Conservation (phyloP, 2,113 vertebrate species). For the Burhinus bistriatus region DNA sequence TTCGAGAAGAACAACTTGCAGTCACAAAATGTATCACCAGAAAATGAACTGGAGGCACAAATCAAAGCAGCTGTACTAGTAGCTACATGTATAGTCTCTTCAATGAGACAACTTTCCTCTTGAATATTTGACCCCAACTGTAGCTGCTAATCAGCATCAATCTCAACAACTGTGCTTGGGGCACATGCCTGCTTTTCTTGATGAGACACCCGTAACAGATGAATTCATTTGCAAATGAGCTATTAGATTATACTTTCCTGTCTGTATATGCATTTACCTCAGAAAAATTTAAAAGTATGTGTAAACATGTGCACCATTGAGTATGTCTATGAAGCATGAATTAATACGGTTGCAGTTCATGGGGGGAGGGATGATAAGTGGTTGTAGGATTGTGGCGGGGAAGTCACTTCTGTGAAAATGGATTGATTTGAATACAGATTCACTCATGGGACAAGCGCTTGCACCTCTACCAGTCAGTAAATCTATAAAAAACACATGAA, state of each 20-base stretch:
- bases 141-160: not conserved
- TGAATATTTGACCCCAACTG: not conserved
- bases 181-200: not conserved
- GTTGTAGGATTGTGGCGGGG: not conserved
- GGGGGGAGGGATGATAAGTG: not conserved
- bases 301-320: not conserved
- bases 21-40: not conserved
- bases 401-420: not conserved
- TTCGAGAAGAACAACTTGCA: not conserved
- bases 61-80: not conserved
- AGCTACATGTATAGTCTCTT: not conserved
- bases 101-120: not conserved
- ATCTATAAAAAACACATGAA: not conserved
- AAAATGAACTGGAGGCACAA: not conserved
- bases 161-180: not conserved
- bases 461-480: not conserved
- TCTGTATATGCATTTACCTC: not conserved
- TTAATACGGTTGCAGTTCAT: not conserved
- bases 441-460: not conserved
- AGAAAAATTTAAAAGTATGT: not conserved
- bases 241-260: not conserved
- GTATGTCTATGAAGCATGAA: rapidly evolving
- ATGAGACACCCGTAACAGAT: not conserved
- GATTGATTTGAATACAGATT: not conserved
- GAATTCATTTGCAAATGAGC: not conserved